Base-by-base conservation (phyloP, 2,797 vertebrate genomes). In the Sparus aurata region DNA sequence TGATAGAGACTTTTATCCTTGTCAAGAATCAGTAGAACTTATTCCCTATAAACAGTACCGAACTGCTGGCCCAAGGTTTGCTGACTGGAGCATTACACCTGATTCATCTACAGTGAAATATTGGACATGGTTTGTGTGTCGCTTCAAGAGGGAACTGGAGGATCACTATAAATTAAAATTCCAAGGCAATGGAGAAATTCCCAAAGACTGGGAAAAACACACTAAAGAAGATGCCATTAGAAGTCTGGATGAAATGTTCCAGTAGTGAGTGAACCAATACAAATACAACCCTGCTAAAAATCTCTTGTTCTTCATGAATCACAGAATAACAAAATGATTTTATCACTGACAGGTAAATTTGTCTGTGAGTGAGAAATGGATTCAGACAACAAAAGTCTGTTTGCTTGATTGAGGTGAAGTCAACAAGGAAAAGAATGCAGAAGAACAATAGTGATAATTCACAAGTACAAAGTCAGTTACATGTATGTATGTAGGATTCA, bases 71-170 rank as follows among this genome's bases (percentile, higher is more conserved):
- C 54, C 22, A 5, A 3, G 2, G 1, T 92, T 15, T 54, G 69
- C 34, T 20, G n/a, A 25, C 2, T 92, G 92, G 92, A 73, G 12
- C 1, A 93, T 93, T 13, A 90, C 87, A 0, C 20, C 89, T 45
- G 89, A 93, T 62, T 20, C 6, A 2, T 90, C 91, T 5, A 83
- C 76, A 18, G 52, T 90, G 34, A n/a, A 30, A 1, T 93, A 89
- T 34, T 92, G 92, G 92, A 90, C 74, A 72, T 93, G 91, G 93
- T 92, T 93, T 84, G 75, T 91, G 7, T 89, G 84, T 34, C 60
- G 1, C 43, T 93, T 91, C 77, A 41, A 91, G 23, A 8, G 60
- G 5, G 5, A 93, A 1, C 75, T 93, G 17, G 91, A 93, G 69
- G 2, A 82, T 0, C 0, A 79, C 61, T 81, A 89, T 54, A 0